Conservation (phyloP, 2,113 vertebrate species). For the Piliocolobus tephrosceles region DNA sequence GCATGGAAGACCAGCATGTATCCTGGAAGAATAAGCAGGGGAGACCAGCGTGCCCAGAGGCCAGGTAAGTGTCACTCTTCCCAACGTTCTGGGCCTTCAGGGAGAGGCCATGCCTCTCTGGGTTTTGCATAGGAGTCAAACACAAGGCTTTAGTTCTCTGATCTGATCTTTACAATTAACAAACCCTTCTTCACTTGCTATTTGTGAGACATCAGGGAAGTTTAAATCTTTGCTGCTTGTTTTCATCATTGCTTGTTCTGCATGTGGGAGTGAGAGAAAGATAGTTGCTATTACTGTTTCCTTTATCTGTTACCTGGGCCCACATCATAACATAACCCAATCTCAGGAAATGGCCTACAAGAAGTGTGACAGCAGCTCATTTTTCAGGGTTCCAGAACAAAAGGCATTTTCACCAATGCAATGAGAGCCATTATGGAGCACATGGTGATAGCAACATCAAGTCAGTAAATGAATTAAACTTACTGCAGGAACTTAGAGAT, state of each 20-base stretch:
- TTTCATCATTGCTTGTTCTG: neutral
- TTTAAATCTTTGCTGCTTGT: neutral
- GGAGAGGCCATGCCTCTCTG: neutral
- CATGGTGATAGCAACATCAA: rapidly evolving
- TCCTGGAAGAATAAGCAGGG: too few relatives aligned
- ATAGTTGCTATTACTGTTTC: neutral
- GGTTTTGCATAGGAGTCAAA: neutral
- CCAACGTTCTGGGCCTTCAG: too few relatives aligned
- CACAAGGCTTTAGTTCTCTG: neutral
- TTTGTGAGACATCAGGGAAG: neutral
- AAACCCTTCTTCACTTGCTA: neutral
- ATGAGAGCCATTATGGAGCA: rapidly evolving
- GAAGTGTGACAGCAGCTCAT: rapidly evolving
- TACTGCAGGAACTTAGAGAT: neutral
- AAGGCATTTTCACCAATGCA: rapidly evolving
- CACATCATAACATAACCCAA: too few relatives aligned
- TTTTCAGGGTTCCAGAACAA: neutral
- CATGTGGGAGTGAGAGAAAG: neutral
- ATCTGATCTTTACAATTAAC: neutral
- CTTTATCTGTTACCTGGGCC: neutral
- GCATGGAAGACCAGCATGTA: too few relatives aligned
- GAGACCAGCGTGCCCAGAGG: rapidly evolving
- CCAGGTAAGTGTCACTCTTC: rapidly evolving
- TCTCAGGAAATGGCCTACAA: rapidly evolving
- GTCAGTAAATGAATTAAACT: neutral